phyloP scores from a whole-genome alignment of 2,797 vertebrate species.

The Sphaeramia orbicularis region DNA sequence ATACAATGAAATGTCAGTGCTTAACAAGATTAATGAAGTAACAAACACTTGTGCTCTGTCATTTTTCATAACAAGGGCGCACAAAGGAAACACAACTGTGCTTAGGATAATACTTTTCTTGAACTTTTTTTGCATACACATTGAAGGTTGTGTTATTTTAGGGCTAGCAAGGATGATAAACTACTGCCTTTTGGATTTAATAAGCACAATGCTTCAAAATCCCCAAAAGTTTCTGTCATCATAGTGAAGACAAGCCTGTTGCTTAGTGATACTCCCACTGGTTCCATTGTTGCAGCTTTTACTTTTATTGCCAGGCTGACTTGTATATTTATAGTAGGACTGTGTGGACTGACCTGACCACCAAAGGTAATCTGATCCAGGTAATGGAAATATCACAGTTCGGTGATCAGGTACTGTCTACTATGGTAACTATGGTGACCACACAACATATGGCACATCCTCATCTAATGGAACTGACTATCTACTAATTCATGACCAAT shows the following conservation, averaged over 20 bases:
- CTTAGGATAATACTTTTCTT: constrained; percentile 26
- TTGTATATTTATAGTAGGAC: too few species aligned
- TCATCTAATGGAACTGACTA: too few species aligned
- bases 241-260: neutral
- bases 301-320: too few species aligned
- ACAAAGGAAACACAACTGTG: neutral
- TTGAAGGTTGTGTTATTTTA: constrained; percentile 31
- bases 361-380: too few species aligned
- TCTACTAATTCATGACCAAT: too few species aligned
- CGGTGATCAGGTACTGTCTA: too few species aligned
- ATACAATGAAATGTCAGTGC: constrained; percentile 44
- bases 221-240: neutral
- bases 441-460: too few species aligned
- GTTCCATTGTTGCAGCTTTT: neutral
- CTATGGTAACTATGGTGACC: too few species aligned
- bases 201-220: constrained; percentile 8
- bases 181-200: constrained; percentile 19
- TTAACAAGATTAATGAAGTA: constrained; percentile 56
- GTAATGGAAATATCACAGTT: too few species aligned
- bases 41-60: constrained; percentile 39
- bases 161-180: constrained; percentile 30
- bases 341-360: too few species aligned
- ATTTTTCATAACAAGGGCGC: constrained; percentile 35
- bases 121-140: constrained; percentile 19
- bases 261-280: neutral